Evolutionary conservation across 2,113 vertebrate genomes (phyloP), one percentile per base, ranked within the genome.

Genomic region (Paraplagusia blochii): DNA sequence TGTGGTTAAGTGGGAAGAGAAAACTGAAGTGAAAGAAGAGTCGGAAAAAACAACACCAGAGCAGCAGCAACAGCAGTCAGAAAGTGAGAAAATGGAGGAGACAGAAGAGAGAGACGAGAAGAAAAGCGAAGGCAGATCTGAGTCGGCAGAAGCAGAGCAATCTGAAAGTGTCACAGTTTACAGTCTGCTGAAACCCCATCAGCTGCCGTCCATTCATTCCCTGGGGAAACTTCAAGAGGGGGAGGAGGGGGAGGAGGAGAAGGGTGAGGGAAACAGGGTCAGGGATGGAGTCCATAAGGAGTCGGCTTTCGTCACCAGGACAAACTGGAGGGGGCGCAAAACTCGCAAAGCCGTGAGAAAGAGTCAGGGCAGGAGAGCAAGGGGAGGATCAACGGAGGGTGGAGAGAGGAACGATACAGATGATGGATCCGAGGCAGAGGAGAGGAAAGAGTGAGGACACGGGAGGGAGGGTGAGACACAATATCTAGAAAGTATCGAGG

Each of bases 281-380:
- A 40, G 11, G 44, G 57, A 56, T 39, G 6, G 34, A 13, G 2
- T 9, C 11, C 42, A 10, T 9, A 16, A 36, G 14, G 38, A 56
- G 17, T 9, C 65, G 2, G 46, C 11, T 11, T 1, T 8, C 4
- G 1, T 17, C 29, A 44, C n/a, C 1, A 10, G 12, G 11, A 49
- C 19, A 3, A 77, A 57, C 39, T 89, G 87, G 85, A 80, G 85
- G 43, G 22, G 54, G 4, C 58, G 11, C 3, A 82, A 74, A 63
- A 84, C 49, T 5, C 86, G 82, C 42, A 73, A 15, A 56, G 88
- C 85, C 17, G 70, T 43, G 60, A 84, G 76, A 43, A 4, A 63
- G 14, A 77, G 11, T 6, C 45, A 47, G 63, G 71, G 77, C 45
- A 71, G 60, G 60, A 78, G 58, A 60, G 33, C 9, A 1, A 63